These are phyloP conservation scores for Drosophila kepulauana DNA, from an alignment of 1,140 invertebrate genomes.

Conservation along the genomic window DNA sequence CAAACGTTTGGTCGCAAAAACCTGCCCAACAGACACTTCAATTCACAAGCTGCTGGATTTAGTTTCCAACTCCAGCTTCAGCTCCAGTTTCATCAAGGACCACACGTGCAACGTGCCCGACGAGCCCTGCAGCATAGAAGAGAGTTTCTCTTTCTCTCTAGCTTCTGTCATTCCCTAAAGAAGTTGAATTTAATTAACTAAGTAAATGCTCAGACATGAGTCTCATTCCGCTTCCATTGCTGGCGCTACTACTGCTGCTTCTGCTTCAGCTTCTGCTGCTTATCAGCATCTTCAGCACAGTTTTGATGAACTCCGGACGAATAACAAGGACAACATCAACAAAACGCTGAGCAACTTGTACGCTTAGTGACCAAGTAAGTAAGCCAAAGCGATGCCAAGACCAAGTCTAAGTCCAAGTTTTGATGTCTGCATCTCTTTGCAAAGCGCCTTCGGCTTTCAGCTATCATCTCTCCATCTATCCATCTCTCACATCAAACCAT, in stretches of 20 bases:
- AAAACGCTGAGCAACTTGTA: conserved; percentile 30
- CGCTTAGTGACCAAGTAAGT: conserved; percentile 64
- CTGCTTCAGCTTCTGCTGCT: conserved; percentile 34
- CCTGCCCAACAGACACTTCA: conserved; percentile 9
- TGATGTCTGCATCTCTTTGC: conserved; percentile 33
- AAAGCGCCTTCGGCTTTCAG: conserved; percentile 31
- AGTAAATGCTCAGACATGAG: conserved; percentile 80
- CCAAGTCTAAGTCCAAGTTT: conserved; percentile 47
- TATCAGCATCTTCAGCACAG: conserved; percentile 54
- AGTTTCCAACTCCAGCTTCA: neutral
- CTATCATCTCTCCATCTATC: conserved; percentile 32
- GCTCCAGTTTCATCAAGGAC: conserved; percentile 19
- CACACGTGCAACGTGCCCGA: conserved; percentile 27
- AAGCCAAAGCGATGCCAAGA: conserved; percentile 25
- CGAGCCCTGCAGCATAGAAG: conserved; percentile 41
- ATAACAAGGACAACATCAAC: conserved; percentile 29
- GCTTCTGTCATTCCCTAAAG: conserved; percentile 57
- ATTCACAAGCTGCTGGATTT: conserved; percentile 1
- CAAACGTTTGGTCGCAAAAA: conserved; percentile 50
- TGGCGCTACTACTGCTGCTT: conserved; percentile 9
- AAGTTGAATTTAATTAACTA: conserved; percentile 83
- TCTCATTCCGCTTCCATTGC: conserved; percentile 5
- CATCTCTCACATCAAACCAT: neutral
- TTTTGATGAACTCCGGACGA: conserved; percentile 40
- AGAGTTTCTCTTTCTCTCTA: conserved; percentile 22